These are phyloP conservation scores for Rana temporaria DNA, from an alignment of 2,113 vertebrate genomes.

Conservation along the genomic window DNA sequence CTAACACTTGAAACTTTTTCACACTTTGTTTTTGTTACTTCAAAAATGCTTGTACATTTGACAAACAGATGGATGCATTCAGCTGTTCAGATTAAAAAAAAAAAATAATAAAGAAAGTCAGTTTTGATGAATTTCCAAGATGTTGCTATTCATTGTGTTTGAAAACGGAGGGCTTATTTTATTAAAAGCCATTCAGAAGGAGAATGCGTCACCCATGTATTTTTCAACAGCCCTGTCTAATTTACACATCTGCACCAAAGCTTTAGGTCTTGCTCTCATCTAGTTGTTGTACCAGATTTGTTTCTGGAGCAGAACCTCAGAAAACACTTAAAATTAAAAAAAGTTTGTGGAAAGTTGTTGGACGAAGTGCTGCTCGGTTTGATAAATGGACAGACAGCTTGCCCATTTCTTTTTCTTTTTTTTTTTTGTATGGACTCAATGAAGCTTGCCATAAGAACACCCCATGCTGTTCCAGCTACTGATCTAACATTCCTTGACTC, in stretches of 20 bases:
- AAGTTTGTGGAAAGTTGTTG: conserved; percentile 91
- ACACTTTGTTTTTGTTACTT: not conserved
- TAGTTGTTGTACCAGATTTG: conserved; percentile 74
- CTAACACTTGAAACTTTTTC: not conserved
- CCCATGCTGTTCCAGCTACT: conserved; percentile 99
- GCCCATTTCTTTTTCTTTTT: conserved; percentile 97
- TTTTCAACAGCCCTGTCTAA: conserved; percentile 39
- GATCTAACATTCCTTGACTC: conserved; percentile 99
- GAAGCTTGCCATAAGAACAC: conserved; percentile 99
- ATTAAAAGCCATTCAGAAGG: conserved; percentile 12
- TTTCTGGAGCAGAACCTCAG: conserved; percentile 93
- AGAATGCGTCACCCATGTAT: conserved; percentile 46
- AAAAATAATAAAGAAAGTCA: conserved; percentile 3
- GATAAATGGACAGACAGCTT: conserved; percentile 99
- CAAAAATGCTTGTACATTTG: conserved; percentile 20
- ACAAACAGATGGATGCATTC: conserved; percentile 22
- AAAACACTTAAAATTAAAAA: conserved; percentile 81
- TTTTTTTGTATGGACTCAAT: conserved; percentile 98
- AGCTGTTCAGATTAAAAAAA: conserved; percentile 23
- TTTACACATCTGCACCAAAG: conserved; percentile 61
- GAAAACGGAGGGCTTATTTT: conserved; percentile 5
- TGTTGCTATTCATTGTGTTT: conserved; percentile 27
- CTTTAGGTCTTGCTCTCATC: conserved; percentile 51
- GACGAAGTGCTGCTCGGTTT: conserved; percentile 91
- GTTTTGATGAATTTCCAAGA: conserved; percentile 20